Percentiles rank a stretch among this genome's conserved stretches.
Conservation (phyloP, 2,797 vertebrate genomes). For the Sebastes itinus region DNA sequence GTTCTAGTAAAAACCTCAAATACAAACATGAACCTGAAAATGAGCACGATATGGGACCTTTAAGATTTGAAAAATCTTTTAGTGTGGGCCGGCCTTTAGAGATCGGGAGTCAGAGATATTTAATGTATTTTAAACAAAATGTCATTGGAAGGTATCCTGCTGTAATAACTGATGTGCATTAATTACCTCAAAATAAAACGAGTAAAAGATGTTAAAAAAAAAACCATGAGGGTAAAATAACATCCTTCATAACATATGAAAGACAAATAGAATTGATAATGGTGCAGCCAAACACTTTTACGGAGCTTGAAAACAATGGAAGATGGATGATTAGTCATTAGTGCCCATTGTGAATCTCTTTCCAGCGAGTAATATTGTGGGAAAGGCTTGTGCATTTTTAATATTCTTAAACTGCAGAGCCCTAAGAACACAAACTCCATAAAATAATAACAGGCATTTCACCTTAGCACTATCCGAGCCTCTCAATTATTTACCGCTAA, state of each 20-base stretch:
- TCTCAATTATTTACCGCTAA: conserved; percentile 84
- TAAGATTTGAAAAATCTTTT: too few species aligned
- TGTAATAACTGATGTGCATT: conserved; percentile 5
- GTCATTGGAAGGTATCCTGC: not conserved
- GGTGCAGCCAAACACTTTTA: conserved; percentile 39
- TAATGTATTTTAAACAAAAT: not conserved
- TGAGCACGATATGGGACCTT: too few species aligned
- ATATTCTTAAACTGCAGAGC: conserved; percentile 79
- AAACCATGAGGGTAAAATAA: conserved; percentile 36
- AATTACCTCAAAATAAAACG: conserved; percentile 27
- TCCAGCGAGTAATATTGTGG: conserved; percentile 71
- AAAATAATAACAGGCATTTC: conserved; percentile 82
- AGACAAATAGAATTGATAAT: conserved; percentile 50
- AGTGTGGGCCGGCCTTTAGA: too few species aligned
- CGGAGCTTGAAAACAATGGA: conserved; percentile 61
- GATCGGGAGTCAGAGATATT: not conserved
- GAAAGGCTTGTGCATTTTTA: conserved; percentile 76
- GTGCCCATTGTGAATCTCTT: conserved; percentile 66
- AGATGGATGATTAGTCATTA: conserved; percentile 73
- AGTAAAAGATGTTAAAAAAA: not conserved
- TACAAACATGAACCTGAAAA: too few species aligned
- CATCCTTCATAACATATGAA: conserved; percentile 29
- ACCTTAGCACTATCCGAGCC: conserved; percentile 74
- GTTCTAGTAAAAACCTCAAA: too few species aligned
- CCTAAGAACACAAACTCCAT: conserved; percentile 80